phyloP scores from a whole-genome alignment of 1,140 invertebrate species.

The Ganaspis sp. region DNA sequence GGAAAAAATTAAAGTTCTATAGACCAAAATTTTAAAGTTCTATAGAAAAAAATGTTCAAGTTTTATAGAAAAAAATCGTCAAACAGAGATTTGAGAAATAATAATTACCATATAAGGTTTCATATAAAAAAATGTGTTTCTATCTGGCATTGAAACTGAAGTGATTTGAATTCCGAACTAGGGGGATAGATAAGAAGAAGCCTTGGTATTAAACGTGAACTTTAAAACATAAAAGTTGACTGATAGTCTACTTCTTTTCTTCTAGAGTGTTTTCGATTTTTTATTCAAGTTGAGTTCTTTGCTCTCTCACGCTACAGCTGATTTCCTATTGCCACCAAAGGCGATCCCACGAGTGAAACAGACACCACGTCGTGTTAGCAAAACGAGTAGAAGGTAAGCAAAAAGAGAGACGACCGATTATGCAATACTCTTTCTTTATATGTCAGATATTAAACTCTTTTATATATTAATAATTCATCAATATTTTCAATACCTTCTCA shows the following conservation, averaged over 20 bases:
- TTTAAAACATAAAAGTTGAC: background rate
- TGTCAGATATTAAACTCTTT: too few species aligned
- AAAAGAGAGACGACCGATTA: background rate
- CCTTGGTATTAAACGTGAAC: background rate
- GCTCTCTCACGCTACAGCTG: slow-evolving; percentile 44
- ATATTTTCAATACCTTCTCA: too few species aligned
- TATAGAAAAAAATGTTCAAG: too few species aligned
- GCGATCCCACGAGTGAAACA: slow-evolving; percentile 26
- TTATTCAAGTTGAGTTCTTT: slow-evolving; percentile 32
- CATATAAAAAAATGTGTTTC: background rate
- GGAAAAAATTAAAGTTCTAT: too few species aligned
- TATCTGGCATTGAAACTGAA: background rate
- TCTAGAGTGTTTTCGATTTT: slow-evolving; percentile 20
- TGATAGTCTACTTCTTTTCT: background rate
- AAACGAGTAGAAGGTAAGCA: slow-evolving; percentile 21
- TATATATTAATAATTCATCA: background rate
- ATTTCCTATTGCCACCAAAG: slow-evolving; percentile 33
- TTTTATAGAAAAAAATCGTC: too few species aligned
- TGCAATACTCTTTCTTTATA: background rate
- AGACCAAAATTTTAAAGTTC: too few species aligned
- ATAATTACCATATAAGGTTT: too few species aligned
- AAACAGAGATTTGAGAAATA: too few species aligned
- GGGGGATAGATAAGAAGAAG: background rate
- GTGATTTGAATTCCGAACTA: background rate
- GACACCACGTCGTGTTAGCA: slow-evolving; percentile 14